These are phyloP conservation scores for Plumapathes pennacea DNA, from an alignment of 92 coral and sea anemone species.

Conservation along the genomic window DNA sequence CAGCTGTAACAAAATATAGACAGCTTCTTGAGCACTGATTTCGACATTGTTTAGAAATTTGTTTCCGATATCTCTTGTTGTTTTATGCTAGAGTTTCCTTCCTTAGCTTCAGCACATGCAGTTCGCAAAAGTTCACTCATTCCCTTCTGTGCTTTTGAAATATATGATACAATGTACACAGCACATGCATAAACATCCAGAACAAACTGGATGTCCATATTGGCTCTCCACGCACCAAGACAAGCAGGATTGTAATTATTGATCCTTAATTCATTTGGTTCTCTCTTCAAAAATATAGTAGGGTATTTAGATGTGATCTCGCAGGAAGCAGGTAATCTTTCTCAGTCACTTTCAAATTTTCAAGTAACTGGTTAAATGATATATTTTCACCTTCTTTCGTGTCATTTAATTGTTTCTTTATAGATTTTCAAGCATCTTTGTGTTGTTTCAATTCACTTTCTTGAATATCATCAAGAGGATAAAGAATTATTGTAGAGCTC, in stretches of 20 bases:
- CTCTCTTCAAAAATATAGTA: too few relatives aligned
- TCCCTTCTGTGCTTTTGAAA: slow-evolving; percentile 70
- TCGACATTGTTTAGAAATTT: slow-evolving; percentile 41
- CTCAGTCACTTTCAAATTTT: background rate
- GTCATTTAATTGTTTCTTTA: slow-evolving; percentile 38
- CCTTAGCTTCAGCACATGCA: slow-evolving; percentile 61
- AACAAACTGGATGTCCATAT: slow-evolving; percentile 67
- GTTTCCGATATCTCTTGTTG: slow-evolving; percentile 58
- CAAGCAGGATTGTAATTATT: slow-evolving; percentile 39
- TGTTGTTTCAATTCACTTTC: slow-evolving; percentile 11
- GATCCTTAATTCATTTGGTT: too few relatives aligned
- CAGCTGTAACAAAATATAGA: slow-evolving; percentile 37
- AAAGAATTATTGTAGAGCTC: slow-evolving; percentile 43
- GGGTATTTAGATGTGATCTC: too few relatives aligned
- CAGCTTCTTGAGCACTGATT: slow-evolving; percentile 53
- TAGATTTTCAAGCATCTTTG: slow-evolving; percentile 40
- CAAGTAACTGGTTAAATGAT: background rate
- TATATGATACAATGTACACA: slow-evolving; percentile 45
- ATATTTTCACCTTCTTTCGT: slow-evolving; percentile 9
- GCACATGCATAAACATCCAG: slow-evolving; percentile 67
- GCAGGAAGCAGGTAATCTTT: too few relatives aligned
- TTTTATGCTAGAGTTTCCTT: slow-evolving; percentile 49
- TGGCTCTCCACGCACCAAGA: slow-evolving; percentile 64
- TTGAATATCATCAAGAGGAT: slow-evolving; percentile 45
- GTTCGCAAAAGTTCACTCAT: slow-evolving; percentile 59